Evolutionary conservation across 2,113 vertebrate genomes (phyloP).

Genomic region (Pseudopipra pipra): DNA sequence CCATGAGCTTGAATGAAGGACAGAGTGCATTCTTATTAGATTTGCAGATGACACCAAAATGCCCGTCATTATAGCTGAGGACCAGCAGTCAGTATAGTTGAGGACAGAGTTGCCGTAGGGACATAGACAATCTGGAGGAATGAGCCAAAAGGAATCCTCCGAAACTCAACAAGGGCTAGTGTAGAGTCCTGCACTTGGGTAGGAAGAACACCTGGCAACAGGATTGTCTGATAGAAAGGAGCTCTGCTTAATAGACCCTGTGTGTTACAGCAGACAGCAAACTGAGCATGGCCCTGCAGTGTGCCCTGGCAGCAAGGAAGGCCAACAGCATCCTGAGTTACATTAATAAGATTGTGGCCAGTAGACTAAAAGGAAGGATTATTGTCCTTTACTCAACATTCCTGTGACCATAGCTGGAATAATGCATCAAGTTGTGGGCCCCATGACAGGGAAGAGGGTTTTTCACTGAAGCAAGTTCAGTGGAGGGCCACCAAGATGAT

Average conservation of each 20-base stretch:
- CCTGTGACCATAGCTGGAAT: background rate
- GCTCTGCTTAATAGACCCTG: background rate
- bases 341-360: background rate
- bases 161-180: background rate
- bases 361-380: background rate
- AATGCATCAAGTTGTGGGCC: background rate
- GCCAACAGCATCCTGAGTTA: background rate
- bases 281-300: background rate
- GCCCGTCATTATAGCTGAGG: background rate
- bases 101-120: background rate
- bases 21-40: background rate
- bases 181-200: background rate
- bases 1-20: background rate
- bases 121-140: background rate
- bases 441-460: background rate
- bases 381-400: background rate
- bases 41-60: background rate
- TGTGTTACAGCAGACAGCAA: background rate
- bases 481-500: background rate
- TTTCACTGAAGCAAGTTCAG: background rate
- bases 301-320: background rate
- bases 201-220: background rate
- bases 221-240: background rate
- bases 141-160: background rate
- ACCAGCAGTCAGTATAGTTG: accelerated